Evolutionary conservation across 2,113 vertebrate species (phyloP).

Genomic region (Tachysurus fulvidraco): DNA sequence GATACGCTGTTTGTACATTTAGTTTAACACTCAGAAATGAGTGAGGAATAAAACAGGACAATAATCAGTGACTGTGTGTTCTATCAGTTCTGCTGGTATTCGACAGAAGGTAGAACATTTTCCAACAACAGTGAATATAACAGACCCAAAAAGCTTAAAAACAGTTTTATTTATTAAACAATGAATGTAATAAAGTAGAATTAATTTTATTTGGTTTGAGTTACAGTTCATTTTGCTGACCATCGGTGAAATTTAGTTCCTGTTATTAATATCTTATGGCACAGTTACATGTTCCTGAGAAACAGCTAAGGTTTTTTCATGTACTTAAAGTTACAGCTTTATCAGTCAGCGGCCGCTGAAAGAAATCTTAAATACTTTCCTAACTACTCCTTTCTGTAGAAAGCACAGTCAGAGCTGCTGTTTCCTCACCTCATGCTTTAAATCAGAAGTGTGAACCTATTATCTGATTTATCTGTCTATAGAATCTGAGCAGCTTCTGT

Average conservation of each 20-base stretch:
- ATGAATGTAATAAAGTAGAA: neutral
- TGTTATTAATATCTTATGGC: neutral
- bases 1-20: neutral
- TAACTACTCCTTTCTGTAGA: neutral
- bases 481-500: neutral
- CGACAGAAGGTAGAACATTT: neutral
- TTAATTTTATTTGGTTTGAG: neutral
- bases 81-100: neutral
- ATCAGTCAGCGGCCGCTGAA: neutral
- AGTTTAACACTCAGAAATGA: too few species aligned
- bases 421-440: neutral
- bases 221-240: neutral
- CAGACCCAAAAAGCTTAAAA: neutral
- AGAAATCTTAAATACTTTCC: neutral
- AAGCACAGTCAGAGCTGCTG: neutral
- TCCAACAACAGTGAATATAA: neutral
- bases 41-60: neutral
- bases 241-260: too few species aligned
- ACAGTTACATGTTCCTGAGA: neutral
- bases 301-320: neutral
- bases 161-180: neutral
- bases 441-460: neutral
- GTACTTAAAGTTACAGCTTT: neutral
- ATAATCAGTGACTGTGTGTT: neutral
- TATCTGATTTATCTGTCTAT: neutral